Evolutionary conservation across 53 echinoderm and acorn worm species (phyloP).

Genomic region (Hippasteria phrygiana): DNA sequence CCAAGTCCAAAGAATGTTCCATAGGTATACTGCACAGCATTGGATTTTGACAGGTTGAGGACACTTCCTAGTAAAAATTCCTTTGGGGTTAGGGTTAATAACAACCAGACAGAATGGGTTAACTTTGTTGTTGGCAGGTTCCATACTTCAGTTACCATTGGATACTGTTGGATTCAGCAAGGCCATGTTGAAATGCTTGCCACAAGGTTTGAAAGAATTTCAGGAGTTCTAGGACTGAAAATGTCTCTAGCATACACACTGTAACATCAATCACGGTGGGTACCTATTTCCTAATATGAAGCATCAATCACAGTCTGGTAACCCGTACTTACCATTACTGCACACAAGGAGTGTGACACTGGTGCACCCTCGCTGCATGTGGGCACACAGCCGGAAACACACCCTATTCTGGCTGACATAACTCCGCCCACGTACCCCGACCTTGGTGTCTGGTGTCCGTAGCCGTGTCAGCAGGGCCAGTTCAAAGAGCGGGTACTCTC

Average conservation of each 20-base stretch:
- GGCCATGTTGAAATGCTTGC: no score
- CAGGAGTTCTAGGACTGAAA: no score
- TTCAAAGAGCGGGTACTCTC: constrained; percentile 79
- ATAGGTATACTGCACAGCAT: no score
- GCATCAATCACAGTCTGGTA: not conserved
- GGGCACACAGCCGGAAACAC: constrained; percentile 56
- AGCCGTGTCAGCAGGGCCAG: constrained; percentile 66
- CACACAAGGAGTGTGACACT: constrained; percentile 75
- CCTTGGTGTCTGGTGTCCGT: constrained; percentile 29
- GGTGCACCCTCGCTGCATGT: constrained; percentile 67
- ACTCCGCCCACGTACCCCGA: constrained; percentile 28
- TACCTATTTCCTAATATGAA: not conserved
- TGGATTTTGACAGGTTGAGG: no score
- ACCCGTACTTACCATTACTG: constrained; percentile 71
- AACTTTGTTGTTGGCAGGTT: no score
- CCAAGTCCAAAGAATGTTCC: no score
- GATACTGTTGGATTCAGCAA: no score
- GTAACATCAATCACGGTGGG: not conserved
- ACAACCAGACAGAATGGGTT: no score
- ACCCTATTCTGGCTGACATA: constrained; percentile 59
- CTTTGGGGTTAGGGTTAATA: no score
- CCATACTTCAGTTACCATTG: no score
- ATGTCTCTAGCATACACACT: not conserved
- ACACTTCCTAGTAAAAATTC: no score
- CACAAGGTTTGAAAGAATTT: no score